These are phyloP conservation scores for Pelecanoides urinatrix DNA, from an alignment of 2,113 vertebrate genomes.

Conservation along the genomic window DNA sequence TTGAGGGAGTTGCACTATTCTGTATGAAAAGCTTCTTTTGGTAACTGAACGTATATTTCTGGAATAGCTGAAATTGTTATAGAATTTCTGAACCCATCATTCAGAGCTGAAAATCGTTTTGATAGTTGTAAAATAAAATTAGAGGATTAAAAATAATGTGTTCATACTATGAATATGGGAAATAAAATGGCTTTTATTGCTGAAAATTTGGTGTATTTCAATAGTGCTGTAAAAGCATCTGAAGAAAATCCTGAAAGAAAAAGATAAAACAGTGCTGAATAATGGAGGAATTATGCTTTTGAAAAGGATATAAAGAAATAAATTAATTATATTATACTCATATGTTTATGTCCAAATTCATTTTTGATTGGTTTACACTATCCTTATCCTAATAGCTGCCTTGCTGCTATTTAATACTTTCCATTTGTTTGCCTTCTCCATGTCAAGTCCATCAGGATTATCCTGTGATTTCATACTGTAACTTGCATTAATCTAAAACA, in stretches of 20 bases:
- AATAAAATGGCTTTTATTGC: background rate
- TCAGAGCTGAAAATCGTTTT: background rate
- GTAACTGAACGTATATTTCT: background rate
- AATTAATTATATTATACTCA: background rate
- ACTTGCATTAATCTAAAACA: background rate
- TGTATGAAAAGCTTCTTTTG: background rate
- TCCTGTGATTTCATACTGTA: background rate
- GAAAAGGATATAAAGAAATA: background rate
- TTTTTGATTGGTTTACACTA: background rate
- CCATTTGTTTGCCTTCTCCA: background rate
- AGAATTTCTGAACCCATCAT: background rate
- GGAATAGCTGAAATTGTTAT: background rate
- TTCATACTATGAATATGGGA: background rate
- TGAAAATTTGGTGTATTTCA: background rate
- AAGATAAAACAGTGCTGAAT: background rate
- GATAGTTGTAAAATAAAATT: background rate
- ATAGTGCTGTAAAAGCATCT: background rate
- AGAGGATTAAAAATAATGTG: background rate
- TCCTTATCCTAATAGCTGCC: background rate
- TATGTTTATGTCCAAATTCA: background rate
- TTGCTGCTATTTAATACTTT: background rate
- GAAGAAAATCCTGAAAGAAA: background rate
- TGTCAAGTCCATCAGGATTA: background rate
- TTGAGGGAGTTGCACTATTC: background rate
- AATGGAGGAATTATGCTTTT: background rate